Base-by-base conservation (phyloP, 2,888 invertebrate genomes). In the Helicoverpa assulta region DNA sequence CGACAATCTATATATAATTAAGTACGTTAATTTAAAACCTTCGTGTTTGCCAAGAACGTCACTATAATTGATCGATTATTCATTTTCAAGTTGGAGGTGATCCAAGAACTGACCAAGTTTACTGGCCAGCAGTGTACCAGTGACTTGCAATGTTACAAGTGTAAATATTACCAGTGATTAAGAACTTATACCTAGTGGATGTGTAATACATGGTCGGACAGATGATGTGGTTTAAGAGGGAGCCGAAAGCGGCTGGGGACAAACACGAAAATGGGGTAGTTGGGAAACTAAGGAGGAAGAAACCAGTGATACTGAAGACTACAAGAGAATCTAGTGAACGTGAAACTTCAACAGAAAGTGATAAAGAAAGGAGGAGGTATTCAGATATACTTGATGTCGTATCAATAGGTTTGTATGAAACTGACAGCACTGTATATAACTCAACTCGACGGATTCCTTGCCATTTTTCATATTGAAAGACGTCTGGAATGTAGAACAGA, bases 161-260 rank as follows among this genome's bases (percentile, higher is more conserved):
- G 78, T 78, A 50, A 75, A 59, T 55, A 29, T 67, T 56, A 58
- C 66, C 58, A 73, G 81, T 78, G 70, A 65, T 69, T 61, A 51
- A 74, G 26, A 75, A 59, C 70, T 61, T 73, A 55, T 61, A 33
- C 33, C n/a, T 6, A 74, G 79, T 82, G 63, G 2, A 62, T 67
- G 81, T 67, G 69, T 71, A 59, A 75, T 77, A 76, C 72, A 85
- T 85, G 83, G 83, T 83, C 57, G 85, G 83, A 87, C 90, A 87
- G 67, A 95, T 94, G 95, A 95, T 95, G 95, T 95, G 95, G 95
- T 95, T 95, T 76, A 95, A 94, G 83, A 86, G 95, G 83, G 95
- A 95, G 76, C 91, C 95, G 73, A 95, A 95, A 84, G 84, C 89
- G 78, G 91, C 89, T 74, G 86, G 90, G 50, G 94, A 94, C 55